Evolutionary conservation across 2,797 vertebrate species (phyloP), one percentile per base, ranked within the genome.

Genomic region (Gorsachius magnificus): DNA sequence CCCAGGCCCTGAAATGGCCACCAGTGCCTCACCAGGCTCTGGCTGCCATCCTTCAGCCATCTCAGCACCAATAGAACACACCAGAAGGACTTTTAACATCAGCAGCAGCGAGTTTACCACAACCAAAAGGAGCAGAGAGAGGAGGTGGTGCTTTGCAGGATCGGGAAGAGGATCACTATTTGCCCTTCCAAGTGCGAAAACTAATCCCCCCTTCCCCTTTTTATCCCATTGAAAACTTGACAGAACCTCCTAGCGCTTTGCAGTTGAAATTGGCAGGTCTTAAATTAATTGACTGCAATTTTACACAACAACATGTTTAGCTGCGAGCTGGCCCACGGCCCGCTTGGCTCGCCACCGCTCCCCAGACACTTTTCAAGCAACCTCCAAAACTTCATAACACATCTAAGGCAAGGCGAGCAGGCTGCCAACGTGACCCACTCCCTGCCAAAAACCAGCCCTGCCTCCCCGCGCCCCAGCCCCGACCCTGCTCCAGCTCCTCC

Each of bases 261-360:
- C 97, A 97, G 98, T 95, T 97, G 85, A 97, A 97, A 96, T 94
- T 97, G 97, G 97, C 98, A 98, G 98, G 96, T 97, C 97, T 97
- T 95, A 98, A 98, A 98, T 98, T 97, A 98, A 98, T 98, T 93
- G 95, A 97, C 97, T 98, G 95, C 96, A 97, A 96, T 97, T 98
- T 98, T 97, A 97, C 96, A 97, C 97, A 97, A 96, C 98, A 98
- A 95, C 97, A 97, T 90, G 92, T 96, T 98, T 95, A 95, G 97
- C 96, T 94, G 93, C 50, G 77, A 94, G 96, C 96, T 98, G 97
- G 97, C 98, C 95, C 8, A 1, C 2, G 1, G 96, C 97, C 98
- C 96, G 96, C 82, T 95, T 96, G 94, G 87, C 97, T 97, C 94
- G 61, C 97, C 87, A 90, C 85, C 43, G 9, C 91, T 98, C 97